Base-by-base conservation (phyloP, 2,888 invertebrate genomes). In the Caradrina kadenii region DNA sequence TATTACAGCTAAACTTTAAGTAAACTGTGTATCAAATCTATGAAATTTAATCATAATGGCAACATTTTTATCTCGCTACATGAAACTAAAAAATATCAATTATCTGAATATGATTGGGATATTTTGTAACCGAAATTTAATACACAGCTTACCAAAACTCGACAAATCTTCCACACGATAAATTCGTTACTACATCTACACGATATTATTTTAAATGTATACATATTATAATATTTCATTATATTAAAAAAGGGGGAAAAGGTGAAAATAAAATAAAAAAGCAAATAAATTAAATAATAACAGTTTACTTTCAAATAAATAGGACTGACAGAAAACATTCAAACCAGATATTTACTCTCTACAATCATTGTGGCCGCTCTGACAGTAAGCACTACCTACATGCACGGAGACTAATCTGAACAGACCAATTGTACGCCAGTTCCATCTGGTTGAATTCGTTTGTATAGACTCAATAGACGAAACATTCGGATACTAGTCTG, bases 231-330 rank as follows among this genome's bases (percentile, higher is more conserved):
- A 61, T 48, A 1, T 59, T 52, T 50, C 52, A 77, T 39, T 39
- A 3, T 1, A 39, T 39, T 39, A 11, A 39, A 11, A 39, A 60
- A 69, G 67, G 58, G n/a, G 77, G 61, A 68, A 17, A 48, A 53
- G 73, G 62, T 73, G 59, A 68, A 78, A 80, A 79, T 58, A 82
- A 84, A 86, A 81, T 61, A 64, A 85, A 88, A 88, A 91, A 92
- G 89, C 72, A 85, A 86, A 87, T 87, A 86, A 83, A 76, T 84
- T 83, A 86, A 88, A 90, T 89, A 90, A 90, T 92, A 93, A 89
- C 85, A 80, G 83, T 93, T 94, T 93, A 93, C 93, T 94, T 87
- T 87, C 72, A 88, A 92, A 91, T 91, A 92, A 92, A 92, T 90
- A 77, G 85, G 59, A 86, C 80, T 88, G 88, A 90, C 88, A 89